A percentile compares a stretch with the other conserved stretches of the same genome.
Conservation (phyloP, 2,797 vertebrate genomes). For the Sylvia borin region DNA sequence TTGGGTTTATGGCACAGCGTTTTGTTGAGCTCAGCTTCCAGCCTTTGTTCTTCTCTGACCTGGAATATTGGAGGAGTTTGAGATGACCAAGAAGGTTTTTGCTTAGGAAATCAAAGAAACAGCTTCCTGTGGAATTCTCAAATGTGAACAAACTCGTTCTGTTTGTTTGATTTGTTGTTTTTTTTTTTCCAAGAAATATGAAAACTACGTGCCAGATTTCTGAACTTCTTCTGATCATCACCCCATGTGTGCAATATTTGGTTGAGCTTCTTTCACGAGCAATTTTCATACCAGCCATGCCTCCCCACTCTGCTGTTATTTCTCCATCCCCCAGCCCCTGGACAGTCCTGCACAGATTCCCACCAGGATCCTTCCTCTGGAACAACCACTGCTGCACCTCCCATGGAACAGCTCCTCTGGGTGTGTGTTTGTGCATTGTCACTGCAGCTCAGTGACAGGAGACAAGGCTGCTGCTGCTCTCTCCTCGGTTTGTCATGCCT, state of each 20-base stretch:
- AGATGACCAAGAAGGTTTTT: not conserved
- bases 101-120: not conserved
- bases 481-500: not conserved
- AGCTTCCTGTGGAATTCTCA: not conserved
- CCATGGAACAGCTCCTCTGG: not conserved
- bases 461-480: not conserved
- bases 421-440: not conserved
- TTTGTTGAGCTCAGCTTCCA: not conserved
- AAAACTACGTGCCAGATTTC: not conserved
- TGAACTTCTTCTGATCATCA: not conserved
- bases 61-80: not conserved
- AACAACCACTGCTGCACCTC: not conserved
- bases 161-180: not conserved
- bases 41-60: not conserved
- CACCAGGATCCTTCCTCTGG: not conserved
- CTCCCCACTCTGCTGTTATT: not conserved
- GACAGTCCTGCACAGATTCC: not conserved
- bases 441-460: not conserved
- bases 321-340: not conserved
- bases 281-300: not conserved
- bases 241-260: accelerated
- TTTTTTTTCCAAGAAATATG: not conserved
- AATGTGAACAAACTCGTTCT: not conserved
- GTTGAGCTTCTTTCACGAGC: not conserved
- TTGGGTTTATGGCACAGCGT: not conserved